phyloP scores from a whole-genome alignment of 2,888 invertebrate genomes.

The Lagria hirta region DNA sequence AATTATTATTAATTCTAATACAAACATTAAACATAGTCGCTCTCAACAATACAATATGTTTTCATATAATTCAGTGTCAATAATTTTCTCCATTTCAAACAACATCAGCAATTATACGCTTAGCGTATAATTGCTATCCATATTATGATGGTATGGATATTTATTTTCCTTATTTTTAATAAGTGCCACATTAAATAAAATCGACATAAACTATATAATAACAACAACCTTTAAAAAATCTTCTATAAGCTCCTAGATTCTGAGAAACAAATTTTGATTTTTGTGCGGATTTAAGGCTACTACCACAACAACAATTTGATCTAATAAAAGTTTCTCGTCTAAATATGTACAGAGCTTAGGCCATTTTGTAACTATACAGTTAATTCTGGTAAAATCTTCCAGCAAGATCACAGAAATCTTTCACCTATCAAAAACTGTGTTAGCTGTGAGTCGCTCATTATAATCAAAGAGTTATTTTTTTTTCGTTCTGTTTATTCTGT shows the following conservation, averaged over 20 bases:
- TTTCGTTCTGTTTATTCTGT: conserved; percentile 59
- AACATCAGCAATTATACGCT: conserved; percentile 24
- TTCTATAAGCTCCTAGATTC: conserved; percentile 17
- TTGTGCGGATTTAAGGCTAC: conserved; percentile 20
- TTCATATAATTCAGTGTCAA: neutral
- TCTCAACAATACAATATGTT: conserved; percentile 18
- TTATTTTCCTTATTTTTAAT: too few species aligned
- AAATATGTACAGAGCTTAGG: conserved; percentile 27
- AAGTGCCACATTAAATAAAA: conserved; percentile 14
- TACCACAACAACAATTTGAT: conserved; percentile 24
- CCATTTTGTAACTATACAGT: conserved; percentile 21
- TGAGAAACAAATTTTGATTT: conserved; percentile 10
- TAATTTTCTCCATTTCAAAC: conserved; percentile 12
- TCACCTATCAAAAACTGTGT: conserved; percentile 19
- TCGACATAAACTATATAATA: conserved; percentile 12
- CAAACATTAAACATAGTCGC: conserved; percentile 16
- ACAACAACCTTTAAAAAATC: conserved; percentile 10
- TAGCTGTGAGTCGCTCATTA: conserved; percentile 8
- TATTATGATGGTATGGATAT: conserved; percentile 16
- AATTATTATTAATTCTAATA: conserved; percentile 14
- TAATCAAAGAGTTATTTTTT: too few species aligned
- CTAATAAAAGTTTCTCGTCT: conserved; percentile 13
- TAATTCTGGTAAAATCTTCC: conserved; percentile 16
- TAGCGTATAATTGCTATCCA: conserved; percentile 25
- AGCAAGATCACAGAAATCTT: conserved; percentile 25